Conservation (phyloP, 2,113 vertebrate species). For the Alexandromys fortis region DNA sequence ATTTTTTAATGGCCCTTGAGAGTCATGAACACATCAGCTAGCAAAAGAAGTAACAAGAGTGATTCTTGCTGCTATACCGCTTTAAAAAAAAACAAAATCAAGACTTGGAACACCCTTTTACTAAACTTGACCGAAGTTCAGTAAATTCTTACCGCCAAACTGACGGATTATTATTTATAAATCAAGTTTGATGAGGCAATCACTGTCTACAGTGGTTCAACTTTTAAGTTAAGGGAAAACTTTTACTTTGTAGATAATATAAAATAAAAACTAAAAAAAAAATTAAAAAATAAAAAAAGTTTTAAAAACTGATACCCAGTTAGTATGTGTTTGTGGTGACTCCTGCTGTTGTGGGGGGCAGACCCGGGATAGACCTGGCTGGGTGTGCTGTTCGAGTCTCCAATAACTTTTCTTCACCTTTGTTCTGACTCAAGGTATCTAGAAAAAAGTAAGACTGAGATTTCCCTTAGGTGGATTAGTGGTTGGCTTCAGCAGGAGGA, state of each 20-base stretch:
- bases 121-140: constrained; percentile 94
- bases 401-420: constrained; percentile 66
- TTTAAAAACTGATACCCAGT: constrained; percentile 96
- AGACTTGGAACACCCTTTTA: constrained; percentile 92
- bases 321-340: constrained; percentile 76
- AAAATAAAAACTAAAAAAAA: constrained; percentile 97
- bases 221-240: constrained; percentile 99
- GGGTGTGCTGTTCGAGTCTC: not conserved
- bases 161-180: constrained; percentile 98
- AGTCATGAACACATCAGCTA: constrained; percentile 94
- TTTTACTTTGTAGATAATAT: constrained; percentile 99
- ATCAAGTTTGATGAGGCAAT: constrained; percentile 93
- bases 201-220: constrained; percentile 95
- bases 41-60: constrained; percentile 97
- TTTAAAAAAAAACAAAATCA: constrained; percentile 87
- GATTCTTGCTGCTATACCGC: constrained; percentile 97
- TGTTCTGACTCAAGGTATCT: constrained; percentile 63
- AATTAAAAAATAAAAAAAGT: constrained; percentile 99
- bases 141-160: constrained; percentile 92
- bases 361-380: not conserved
- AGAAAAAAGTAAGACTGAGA: constrained; percentile 68
- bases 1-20: constrained; percentile 97
- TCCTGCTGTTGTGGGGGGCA: not conserved
- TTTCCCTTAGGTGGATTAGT: constrained; percentile 64
- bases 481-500: constrained; percentile 55